Percentiles rank a stretch among this genome's conserved stretches.
phyloP scores from a whole-genome alignment of 1,140 invertebrate genomes.

The Capitella teleta region DNA sequence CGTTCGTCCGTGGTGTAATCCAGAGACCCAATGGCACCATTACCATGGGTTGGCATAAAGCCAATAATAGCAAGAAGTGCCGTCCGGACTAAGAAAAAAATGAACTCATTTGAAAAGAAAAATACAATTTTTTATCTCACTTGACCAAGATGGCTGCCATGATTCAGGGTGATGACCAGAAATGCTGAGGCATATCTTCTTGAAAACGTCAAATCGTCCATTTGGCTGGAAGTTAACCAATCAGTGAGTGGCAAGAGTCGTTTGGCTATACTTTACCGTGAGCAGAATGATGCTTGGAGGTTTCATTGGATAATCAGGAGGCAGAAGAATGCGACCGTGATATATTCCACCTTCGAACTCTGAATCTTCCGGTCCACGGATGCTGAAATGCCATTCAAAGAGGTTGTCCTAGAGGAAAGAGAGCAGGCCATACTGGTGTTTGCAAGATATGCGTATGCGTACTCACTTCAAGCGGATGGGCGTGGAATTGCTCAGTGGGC shows the following conservation, averaged over 20 bases:
- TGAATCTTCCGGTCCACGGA: slow-evolving; percentile 70
- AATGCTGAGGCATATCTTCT: slow-evolving; percentile 92
- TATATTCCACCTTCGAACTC: slow-evolving; percentile 85
- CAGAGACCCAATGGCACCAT: slow-evolving; percentile 78
- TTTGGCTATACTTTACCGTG: slow-evolving; percentile 52
- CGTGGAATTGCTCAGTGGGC: slow-evolving; percentile 81
- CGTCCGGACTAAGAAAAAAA: slow-evolving; percentile 59
- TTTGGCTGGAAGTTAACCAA: slow-evolving; percentile 58
- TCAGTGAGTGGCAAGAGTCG: not conserved
- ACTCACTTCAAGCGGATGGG: slow-evolving; percentile 67
- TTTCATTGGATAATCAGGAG: slow-evolving; percentile 92
- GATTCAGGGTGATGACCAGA: slow-evolving; percentile 95
- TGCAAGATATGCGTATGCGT: not conserved
- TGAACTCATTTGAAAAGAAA: no score
- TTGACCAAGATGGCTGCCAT: slow-evolving; percentile 92
- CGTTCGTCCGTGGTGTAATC: slow-evolving; percentile 77
- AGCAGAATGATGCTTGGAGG: slow-evolving; percentile 89
- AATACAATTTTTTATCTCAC: no score
- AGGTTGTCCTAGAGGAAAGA: slow-evolving; percentile 60
- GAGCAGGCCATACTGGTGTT: not conserved
- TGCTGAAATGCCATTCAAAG: slow-evolving; percentile 97
- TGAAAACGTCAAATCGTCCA: slow-evolving; percentile 85
- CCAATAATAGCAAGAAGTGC: slow-evolving; percentile 78
- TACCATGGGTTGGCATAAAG: slow-evolving; percentile 80
- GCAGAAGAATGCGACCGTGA: slow-evolving; percentile 77